phyloP scores from a whole-genome alignment of 2,888 invertebrate genomes.

The Congeria kusceri region DNA sequence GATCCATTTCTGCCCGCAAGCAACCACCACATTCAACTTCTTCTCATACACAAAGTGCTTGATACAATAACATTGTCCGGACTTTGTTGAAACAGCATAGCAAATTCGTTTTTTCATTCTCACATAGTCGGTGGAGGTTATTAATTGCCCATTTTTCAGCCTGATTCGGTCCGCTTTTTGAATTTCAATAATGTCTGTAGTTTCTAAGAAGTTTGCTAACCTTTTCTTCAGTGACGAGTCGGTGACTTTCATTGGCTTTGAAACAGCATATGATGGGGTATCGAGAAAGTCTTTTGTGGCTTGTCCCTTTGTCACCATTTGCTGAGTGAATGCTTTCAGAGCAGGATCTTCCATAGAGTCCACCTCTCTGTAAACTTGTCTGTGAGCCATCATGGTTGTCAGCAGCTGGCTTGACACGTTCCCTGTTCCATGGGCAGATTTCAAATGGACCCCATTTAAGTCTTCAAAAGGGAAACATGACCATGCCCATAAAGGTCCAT shows the following conservation, averaged over 20 bases:
- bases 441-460: slow-evolving; percentile 17
- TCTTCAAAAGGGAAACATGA: slow-evolving; percentile 43
- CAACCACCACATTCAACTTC: too few relatives aligned
- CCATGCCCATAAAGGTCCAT: slow-evolving; percentile 49
- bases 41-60: too few relatives aligned
- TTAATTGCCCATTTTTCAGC: too few relatives aligned
- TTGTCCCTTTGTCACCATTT: slow-evolving; percentile 12
- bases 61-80: too few relatives aligned
- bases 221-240: not conserved
- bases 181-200: too few relatives aligned
- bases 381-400: not conserved
- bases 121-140: too few relatives aligned
- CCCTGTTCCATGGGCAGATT: slow-evolving; percentile 22
- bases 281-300: not conserved
- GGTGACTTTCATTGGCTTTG: not conserved
- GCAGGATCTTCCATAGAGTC: slow-evolving; percentile 1
- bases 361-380: not conserved
- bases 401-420: slow-evolving; percentile 13
- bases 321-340: slow-evolving; percentile 14
- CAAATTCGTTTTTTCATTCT: too few relatives aligned
- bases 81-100: too few relatives aligned
- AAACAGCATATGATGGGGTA: too few relatives aligned
- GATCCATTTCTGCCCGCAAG: too few relatives aligned
- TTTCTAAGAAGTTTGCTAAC: too few relatives aligned
- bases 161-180: too few relatives aligned